phyloP scores from a whole-genome alignment of 2,888 invertebrate species.

The Latrodectus elegans region DNA sequence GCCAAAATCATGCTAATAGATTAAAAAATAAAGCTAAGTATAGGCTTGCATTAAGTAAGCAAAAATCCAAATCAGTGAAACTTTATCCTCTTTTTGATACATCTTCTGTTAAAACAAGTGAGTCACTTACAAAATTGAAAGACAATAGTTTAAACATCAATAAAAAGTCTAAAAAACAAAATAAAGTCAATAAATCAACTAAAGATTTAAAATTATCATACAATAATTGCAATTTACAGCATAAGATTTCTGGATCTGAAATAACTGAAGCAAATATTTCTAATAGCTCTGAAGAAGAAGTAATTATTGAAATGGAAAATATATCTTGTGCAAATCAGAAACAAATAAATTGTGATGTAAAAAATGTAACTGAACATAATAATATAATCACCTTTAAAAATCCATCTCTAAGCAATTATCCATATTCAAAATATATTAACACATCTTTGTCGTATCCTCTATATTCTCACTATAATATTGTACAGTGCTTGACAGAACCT shows the following conservation, averaged over 20 bases:
- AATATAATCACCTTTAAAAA: background rate
- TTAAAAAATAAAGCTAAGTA: background rate
- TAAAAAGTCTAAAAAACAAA: too few relatives aligned
- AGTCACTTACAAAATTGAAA: too few relatives aligned
- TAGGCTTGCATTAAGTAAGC: background rate
- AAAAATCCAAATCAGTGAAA: background rate
- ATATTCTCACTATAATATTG: slow-evolving; percentile 10
- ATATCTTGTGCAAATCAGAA: background rate
- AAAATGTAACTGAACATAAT: background rate
- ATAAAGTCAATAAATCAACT: too few relatives aligned
- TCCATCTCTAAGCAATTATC: background rate
- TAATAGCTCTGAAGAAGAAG: background rate
- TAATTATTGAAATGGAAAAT: background rate
- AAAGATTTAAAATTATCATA: too few relatives aligned
- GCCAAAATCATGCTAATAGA: background rate
- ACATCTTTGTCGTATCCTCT: slow-evolving; percentile 18
- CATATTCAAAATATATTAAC: background rate
- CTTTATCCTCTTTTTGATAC: background rate
- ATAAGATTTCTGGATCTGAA: background rate
- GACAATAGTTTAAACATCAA: too few relatives aligned
- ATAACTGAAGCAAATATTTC: background rate
- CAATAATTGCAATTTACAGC: too few relatives aligned
- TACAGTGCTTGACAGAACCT: background rate
- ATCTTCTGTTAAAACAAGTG: background rate
- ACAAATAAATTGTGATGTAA: background rate